Evolutionary conservation across 30 jellyfish, hydroid and myxozoan genomes (phyloP), one percentile per base, ranked within the genome.

Genomic region (Mastigias papua): DNA sequence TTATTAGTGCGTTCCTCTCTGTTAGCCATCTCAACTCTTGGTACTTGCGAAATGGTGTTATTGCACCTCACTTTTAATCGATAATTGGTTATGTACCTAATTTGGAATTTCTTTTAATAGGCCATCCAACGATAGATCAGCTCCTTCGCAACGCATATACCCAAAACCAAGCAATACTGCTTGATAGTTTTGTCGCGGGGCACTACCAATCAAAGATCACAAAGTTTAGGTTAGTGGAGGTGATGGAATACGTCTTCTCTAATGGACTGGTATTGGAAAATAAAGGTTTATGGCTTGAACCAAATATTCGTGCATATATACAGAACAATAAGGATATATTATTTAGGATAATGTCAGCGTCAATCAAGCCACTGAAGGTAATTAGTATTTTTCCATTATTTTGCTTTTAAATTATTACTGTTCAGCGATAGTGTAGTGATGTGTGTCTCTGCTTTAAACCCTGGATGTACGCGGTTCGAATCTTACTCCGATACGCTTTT

Each of bases 101-200:
- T 15, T 4, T 42, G 7, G 54, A 19, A 11, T 6, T 21, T 54
- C 25, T 21, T 19, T 54, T 19, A 3, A 16, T 57, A 82, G 92
- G 70, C 23, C 69, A 48, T 28, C 0, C 84, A 72, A 48, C 84
- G 10, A 48, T 85, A 0, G 88, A 85, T 19, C 78, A 75, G 30
- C 37, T 85, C 82, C 76, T 85, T 17, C 48, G 42, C 11, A 33
- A 21, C 31, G 86, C 86, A 1, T 34, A 34, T 21, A 48, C 77
- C 0, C 22, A 22, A 34, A 62, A n/a, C 42, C 87, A 78, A 19
- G 96, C 91, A 11, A 86, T 90, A 20, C 57, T 88, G 35, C 67
- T 88, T 62, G 96, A 88, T 35, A 75, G 90, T 70, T 88, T 63
- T 60, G 87, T 88, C 8, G 96, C 90, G n/a, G 96, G 96, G 0